Conservation (phyloP, 1,140 invertebrate species). For the Drosophila biarmipes region DNA sequence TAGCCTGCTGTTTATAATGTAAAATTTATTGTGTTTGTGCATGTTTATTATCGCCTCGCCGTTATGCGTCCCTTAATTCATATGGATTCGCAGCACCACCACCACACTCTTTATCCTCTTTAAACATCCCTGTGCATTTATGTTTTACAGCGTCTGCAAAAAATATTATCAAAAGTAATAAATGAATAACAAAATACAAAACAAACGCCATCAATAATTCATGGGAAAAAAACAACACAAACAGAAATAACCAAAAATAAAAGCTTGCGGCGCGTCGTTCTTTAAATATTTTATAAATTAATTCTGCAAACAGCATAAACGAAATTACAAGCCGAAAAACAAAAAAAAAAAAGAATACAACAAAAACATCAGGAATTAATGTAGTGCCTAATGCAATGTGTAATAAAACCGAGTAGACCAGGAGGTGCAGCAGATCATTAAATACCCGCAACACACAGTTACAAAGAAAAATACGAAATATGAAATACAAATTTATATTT, state of each 20-base stretch:
- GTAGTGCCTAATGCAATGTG: slow-evolving; percentile 73
- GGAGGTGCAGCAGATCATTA: slow-evolving; percentile 20
- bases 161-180: slow-evolving; percentile 52
- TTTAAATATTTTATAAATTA: slow-evolving; percentile 64
- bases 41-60: slow-evolving; percentile 63
- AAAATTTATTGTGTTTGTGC: slow-evolving; percentile 73
- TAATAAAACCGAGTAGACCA: slow-evolving; percentile 47
- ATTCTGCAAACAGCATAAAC: slow-evolving; percentile 39
- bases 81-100: not conserved
- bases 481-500: slow-evolving; percentile 24
- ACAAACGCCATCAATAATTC: slow-evolving; percentile 61
- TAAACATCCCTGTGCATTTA: slow-evolving; percentile 25
- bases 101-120: not conserved
- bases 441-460: slow-evolving; percentile 10
- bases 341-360: slow-evolving; percentile 20
- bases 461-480: slow-evolving; percentile 4
- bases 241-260: slow-evolving; percentile 47
- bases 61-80: slow-evolving; percentile 6
- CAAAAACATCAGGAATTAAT: slow-evolving; percentile 65
- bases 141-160: slow-evolving; percentile 23
- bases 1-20: slow-evolving; percentile 36
- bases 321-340: no score
- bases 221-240: slow-evolving; percentile 46
- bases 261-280: slow-evolving; percentile 42
- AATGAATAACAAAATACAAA: slow-evolving; percentile 54